phyloP scores from a whole-genome alignment of 1,140 invertebrate genomes.

The Trichoplusia ni region DNA sequence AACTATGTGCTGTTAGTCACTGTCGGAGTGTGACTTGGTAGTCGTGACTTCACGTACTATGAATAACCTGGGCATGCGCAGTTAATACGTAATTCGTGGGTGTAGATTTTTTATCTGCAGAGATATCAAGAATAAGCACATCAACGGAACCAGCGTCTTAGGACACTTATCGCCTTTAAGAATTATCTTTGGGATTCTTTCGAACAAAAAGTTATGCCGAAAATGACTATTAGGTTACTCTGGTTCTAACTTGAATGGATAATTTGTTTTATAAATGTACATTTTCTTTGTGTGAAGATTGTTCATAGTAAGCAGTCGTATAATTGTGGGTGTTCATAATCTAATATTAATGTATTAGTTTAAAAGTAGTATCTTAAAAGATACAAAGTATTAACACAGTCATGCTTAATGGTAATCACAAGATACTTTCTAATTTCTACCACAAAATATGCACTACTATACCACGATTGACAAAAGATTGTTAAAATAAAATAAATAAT shows the following conservation, averaged over 20 bases:
- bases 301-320: conserved; percentile 6
- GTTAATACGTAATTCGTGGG: too few relatives aligned
- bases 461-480: neutral
- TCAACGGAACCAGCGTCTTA: too few relatives aligned
- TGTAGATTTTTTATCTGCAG: too few relatives aligned
- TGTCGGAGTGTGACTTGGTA: conserved; percentile 24
- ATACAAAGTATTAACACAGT: conserved; percentile 12
- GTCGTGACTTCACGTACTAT: conserved; percentile 1
- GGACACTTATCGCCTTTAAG: neutral
- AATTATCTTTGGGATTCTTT: neutral
- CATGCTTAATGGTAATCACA: conserved; percentile 7
- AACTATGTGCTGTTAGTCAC: conserved; percentile 23
- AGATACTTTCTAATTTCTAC: conserved; percentile 10
- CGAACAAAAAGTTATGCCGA: too few relatives aligned
- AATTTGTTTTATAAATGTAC: too few relatives aligned
- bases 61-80: neutral
- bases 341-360: conserved; percentile 7
- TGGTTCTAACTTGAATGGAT: too few relatives aligned
- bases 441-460: conserved; percentile 15
- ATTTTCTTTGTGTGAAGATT: too few relatives aligned
- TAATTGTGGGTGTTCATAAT: neutral
- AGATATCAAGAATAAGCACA: too few relatives aligned
- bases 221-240: too few relatives aligned
- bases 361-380: neutral
- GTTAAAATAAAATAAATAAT: neutral